Percentiles rank a stretch among this genome's conserved stretches.
These are phyloP conservation scores for Drosophila guanche DNA, from an alignment of 1,140 invertebrate species.

Conservation along the genomic window DNA sequence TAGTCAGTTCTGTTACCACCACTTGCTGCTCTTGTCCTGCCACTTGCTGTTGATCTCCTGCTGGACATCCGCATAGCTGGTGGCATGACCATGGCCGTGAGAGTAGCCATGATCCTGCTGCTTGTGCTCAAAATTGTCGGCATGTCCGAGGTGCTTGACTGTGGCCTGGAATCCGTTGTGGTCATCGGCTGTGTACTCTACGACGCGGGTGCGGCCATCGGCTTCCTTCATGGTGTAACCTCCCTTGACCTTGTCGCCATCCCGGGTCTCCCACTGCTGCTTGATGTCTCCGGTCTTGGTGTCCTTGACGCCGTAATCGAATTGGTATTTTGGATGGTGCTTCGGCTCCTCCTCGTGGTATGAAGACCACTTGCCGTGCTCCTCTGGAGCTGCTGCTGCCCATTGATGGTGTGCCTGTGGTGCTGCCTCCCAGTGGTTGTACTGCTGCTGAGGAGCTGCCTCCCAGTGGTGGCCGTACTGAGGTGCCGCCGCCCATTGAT, in stretches of 20 bases:
- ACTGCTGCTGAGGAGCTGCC: slow-evolving; percentile 15
- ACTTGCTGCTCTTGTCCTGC: slow-evolving; percentile 56
- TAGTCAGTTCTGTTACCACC: slow-evolving; percentile 36
- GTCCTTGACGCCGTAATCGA: slow-evolving; percentile 90
- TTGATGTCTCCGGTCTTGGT: slow-evolving; percentile 89
- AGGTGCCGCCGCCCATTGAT: slow-evolving; percentile 27
- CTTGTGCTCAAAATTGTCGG: slow-evolving; percentile 70
- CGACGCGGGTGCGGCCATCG: slow-evolving; percentile 86
- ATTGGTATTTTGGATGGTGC: slow-evolving; percentile 88
- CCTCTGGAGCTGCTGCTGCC: slow-evolving; percentile 18
- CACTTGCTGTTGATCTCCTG: slow-evolving; percentile 57
- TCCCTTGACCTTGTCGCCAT: slow-evolving; percentile 87
- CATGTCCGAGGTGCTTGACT: slow-evolving; percentile 85
- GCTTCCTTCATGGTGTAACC: slow-evolving; percentile 86
- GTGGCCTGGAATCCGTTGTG: slow-evolving; percentile 85
- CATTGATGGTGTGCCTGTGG: slow-evolving; percentile 34
- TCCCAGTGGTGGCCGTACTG: slow-evolving; percentile 32
- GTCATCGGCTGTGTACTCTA: slow-evolving; percentile 86
- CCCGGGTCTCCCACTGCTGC: slow-evolving; percentile 86
- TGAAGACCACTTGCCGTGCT: slow-evolving; percentile 25
- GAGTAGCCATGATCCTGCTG: slow-evolving; percentile 32
- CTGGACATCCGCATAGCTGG: slow-evolving; percentile 70
- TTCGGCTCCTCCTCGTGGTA: slow-evolving; percentile 47
- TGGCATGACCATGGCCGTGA: slow-evolving; percentile 63
- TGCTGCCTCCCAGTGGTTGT: slow-evolving; percentile 14